Conservation (phyloP, 2,797 vertebrate genomes). For the Hydrolagus colliei region DNA sequence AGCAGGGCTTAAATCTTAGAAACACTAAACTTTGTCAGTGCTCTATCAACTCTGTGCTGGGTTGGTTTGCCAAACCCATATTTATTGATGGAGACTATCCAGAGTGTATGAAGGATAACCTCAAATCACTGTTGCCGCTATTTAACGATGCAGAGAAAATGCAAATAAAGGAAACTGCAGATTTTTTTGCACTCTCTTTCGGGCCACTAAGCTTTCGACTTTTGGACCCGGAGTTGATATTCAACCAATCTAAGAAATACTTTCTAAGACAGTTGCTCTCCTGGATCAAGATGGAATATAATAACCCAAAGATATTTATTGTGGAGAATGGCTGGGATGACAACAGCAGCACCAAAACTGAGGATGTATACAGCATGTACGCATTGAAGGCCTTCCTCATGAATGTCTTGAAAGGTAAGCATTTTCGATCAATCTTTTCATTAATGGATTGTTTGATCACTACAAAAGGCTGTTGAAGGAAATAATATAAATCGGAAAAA, state of each 20-base stretch:
- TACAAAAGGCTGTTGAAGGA: no score
- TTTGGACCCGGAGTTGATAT: conserved; percentile 79
- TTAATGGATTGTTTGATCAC: no score
- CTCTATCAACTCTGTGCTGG: conserved; percentile 84
- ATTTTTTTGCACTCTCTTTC: conserved; percentile 93
- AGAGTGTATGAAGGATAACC: conserved; percentile 73
- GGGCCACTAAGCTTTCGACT: conserved; percentile 88
- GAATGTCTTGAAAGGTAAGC: conserved; percentile 85
- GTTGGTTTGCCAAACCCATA: conserved; percentile 91
- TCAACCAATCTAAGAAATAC: conserved; percentile 77
- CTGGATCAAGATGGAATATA: conserved; percentile 83
- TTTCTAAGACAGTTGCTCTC: conserved; percentile 85
- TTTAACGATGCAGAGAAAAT: conserved; percentile 71
- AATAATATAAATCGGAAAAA: no score
- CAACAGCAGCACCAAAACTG: conserved; percentile 72
- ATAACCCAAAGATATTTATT: conserved; percentile 80
- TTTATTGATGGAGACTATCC: conserved; percentile 91
- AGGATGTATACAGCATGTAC: conserved; percentile 88
- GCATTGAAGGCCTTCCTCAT: conserved; percentile 90
- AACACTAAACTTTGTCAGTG: conserved; percentile 76
- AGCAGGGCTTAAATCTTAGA: conserved; percentile 56
- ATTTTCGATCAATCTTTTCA: not conserved
- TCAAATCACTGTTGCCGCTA: conserved; percentile 71
- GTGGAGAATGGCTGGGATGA: conserved; percentile 94
- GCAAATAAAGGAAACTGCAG: conserved; percentile 72